Conservation (phyloP, 1,140 invertebrate species). For the Holotrichia oblita region DNA sequence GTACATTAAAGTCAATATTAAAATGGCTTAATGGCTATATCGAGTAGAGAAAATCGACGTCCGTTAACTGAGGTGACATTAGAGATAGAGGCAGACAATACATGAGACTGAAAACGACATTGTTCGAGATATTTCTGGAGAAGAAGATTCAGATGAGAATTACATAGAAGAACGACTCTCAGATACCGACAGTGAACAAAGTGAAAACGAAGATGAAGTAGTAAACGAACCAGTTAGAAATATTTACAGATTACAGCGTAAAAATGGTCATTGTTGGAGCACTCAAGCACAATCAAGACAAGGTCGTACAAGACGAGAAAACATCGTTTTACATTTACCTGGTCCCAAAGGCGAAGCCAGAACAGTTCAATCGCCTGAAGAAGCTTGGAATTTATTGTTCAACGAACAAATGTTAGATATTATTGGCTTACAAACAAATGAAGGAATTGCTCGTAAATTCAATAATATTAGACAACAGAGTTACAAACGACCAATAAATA, state of each 20-base stretch:
- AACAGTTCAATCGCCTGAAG: no score
- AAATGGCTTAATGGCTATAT: slow-evolving; percentile 33
- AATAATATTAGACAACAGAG: not conserved
- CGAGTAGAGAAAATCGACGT: slow-evolving; percentile 38
- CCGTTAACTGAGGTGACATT: slow-evolving; percentile 37
- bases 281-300: not conserved
- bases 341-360: no score
- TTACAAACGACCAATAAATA: slow-evolving; percentile 26
- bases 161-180: no score
- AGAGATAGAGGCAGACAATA: slow-evolving; percentile 34
- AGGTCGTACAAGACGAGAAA: slow-evolving; percentile 27
- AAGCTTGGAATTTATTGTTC: no score
- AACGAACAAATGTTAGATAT: slow-evolving; percentile 40
- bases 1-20: no score
- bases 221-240: no score
- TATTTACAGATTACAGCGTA: no score
- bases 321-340: no score
- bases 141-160: no score
- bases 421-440: slow-evolving; percentile 39
- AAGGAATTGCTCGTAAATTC: slow-evolving; percentile 39
- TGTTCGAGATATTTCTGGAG: no score
- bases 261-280: no score
- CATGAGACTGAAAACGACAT: no score
- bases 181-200: slow-evolving; percentile 17
- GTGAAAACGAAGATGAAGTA: slow-evolving; percentile 38